Evolutionary conservation across 2,888 invertebrate genomes (phyloP).

Genomic region (Anthrax anthrax): DNA sequence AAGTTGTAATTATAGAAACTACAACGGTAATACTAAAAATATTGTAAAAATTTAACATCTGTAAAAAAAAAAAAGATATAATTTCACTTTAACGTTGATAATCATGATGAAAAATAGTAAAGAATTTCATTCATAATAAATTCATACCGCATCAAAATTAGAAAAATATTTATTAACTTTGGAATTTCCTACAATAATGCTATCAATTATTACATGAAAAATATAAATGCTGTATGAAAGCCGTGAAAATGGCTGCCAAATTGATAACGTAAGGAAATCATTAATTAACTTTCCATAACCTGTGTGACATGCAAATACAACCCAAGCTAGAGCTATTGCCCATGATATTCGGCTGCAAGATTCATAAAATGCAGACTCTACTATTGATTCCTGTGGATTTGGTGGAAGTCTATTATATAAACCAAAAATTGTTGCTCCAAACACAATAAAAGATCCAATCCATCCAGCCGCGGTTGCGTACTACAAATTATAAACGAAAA

Average conservation of each 20-base stretch:
- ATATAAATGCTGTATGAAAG: constrained; percentile 25
- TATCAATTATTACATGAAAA: constrained; percentile 19
- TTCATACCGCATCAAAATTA: constrained; percentile 20
- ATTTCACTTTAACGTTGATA: no score
- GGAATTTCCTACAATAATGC: constrained; percentile 11
- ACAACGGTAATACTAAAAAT: constrained; percentile 31
- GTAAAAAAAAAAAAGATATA: no score
- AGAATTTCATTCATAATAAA: not conserved
- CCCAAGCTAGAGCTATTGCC: constrained; percentile 23
- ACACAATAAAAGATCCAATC: constrained; percentile 23
- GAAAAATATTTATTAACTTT: constrained; percentile 19
- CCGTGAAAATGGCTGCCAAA: constrained; percentile 25
- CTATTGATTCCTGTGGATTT: constrained; percentile 18
- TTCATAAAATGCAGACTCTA: constrained; percentile 25
- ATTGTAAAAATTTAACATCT: constrained; percentile 31
- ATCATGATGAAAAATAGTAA: no score
- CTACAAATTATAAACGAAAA: no score
- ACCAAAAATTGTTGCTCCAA: constrained; percentile 27
- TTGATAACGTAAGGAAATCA: constrained; percentile 20
- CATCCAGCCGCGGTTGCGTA: constrained; percentile 17
- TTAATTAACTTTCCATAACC: constrained; percentile 23
- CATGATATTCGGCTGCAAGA: constrained; percentile 22
- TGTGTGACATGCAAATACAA: constrained; percentile 25
- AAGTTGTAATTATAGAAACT: constrained; percentile 30
- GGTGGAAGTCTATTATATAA: constrained; percentile 26